Conservation (phyloP, 2,888 invertebrate species). For the Platycnemis pennipes region DNA sequence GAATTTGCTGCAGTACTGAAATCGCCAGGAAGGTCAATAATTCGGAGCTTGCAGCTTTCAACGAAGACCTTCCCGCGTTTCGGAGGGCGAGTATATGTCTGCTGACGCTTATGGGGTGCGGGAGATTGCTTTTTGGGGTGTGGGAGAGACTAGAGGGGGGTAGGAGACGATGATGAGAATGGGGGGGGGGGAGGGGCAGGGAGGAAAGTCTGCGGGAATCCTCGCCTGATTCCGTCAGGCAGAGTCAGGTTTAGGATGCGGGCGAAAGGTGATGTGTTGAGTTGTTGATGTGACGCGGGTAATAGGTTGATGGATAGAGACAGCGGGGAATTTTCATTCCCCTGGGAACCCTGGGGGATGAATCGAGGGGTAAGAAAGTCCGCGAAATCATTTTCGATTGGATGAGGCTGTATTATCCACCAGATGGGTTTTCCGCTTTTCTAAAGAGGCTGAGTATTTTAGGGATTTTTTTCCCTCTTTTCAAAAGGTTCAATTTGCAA, state of each 20-base stretch:
- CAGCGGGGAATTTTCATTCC: not conserved
- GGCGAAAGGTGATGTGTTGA: not conserved
- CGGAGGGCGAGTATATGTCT: no score
- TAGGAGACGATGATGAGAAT: constrained; percentile 31
- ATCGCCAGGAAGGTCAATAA: no score
- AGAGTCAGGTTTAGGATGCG: not conserved
- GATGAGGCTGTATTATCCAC: constrained; percentile 40
- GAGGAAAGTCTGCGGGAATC: not conserved
- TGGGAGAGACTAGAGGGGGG: not conserved
- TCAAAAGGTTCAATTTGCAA: not conserved
- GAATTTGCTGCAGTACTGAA: no score
- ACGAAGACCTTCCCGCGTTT: no score
- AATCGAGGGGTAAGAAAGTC: not conserved
- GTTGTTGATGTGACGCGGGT: constrained; percentile 42
- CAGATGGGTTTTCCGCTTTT: not conserved
- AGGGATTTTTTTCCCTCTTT: not conserved
- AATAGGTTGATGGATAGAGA: constrained; percentile 31
- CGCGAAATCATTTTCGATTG: constrained; percentile 29
- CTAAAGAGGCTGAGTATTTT: not conserved
- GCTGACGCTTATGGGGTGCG: no score
- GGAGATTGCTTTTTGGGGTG: not conserved
- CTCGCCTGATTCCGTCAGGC: not conserved
- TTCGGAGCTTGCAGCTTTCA: no score
- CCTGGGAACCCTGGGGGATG: not conserved
- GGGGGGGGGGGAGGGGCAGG: not conserved